These are phyloP conservation scores for Pogonognathellus flavescens DNA, from an alignment of 1,140 invertebrate species.

Conservation along the genomic window DNA sequence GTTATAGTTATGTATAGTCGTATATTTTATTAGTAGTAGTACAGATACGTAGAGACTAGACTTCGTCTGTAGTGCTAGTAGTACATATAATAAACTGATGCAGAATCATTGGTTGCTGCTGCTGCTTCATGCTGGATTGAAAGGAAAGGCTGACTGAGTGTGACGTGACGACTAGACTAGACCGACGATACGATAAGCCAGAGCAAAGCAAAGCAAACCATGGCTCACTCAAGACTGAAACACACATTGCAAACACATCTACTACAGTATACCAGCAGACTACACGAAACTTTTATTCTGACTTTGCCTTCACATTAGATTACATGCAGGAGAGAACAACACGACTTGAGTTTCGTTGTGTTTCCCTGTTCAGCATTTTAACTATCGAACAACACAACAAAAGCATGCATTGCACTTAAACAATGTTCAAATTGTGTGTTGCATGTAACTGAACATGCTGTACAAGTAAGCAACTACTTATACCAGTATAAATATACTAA, in stretches of 20 bases:
- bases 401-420: too few species aligned
- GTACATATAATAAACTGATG: background rate
- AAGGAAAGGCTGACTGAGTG: slow-evolving; percentile 35
- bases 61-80: background rate
- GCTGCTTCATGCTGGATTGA: background rate
- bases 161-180: slow-evolving; percentile 35
- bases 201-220: slow-evolving; percentile 1
- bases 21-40: background rate
- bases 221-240: slow-evolving; percentile 14
- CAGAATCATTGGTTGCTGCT: background rate
- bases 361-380: background rate
- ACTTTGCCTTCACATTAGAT: slow-evolving; percentile 46
- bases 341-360: background rate
- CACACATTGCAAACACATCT: too few species aligned
- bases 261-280: too few species aligned
- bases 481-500: background rate
- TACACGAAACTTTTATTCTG: slow-evolving; percentile 28
- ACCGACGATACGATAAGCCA: slow-evolving; percentile 5
- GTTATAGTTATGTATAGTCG: too few species aligned
- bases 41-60: background rate
- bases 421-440: too few species aligned
- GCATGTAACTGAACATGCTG: too few species aligned
- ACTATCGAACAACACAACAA: too few species aligned
- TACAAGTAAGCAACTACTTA: background rate
- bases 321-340: slow-evolving; percentile 5